phyloP scores from a whole-genome alignment of 2,888 invertebrate species.

The Oxystoma pomonae region DNA sequence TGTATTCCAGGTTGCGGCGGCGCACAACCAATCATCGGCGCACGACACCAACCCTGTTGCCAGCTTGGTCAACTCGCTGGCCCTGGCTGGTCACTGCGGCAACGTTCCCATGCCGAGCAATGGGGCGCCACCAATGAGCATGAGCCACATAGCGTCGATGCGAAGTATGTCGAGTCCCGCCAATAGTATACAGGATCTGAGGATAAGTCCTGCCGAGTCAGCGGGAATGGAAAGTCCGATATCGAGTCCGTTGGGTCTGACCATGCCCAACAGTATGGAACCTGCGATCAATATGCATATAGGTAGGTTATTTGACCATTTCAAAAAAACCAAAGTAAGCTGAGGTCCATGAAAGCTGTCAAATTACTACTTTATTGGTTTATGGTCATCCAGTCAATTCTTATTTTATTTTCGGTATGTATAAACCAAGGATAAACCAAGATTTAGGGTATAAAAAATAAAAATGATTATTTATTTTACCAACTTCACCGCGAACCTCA shows the following conservation, averaged over 20 bases:
- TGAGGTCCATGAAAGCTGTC: too few relatives aligned
- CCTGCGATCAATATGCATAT: conserved; percentile 46
- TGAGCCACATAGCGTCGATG: conserved; percentile 45
- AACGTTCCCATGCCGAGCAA: conserved; percentile 42
- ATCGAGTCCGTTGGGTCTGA: conserved; percentile 59
- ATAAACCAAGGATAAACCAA: too few relatives aligned
- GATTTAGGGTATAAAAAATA: too few relatives aligned
- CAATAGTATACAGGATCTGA: conserved; percentile 47
- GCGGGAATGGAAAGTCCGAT: conserved; percentile 53
- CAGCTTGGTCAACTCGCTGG: conserved; percentile 45
- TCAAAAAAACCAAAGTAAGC: too few relatives aligned
- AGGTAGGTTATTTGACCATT: too few relatives aligned
- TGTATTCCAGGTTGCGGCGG: conserved; percentile 57
- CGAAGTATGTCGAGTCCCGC: conserved; percentile 48
- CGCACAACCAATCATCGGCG: conserved; percentile 54
- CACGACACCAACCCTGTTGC: conserved; percentile 47
- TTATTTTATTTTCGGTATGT: too few relatives aligned
- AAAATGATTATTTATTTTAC: too few relatives aligned
- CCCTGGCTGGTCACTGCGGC: conserved; percentile 45
- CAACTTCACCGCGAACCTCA: too few relatives aligned
- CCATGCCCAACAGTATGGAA: conserved; percentile 50
- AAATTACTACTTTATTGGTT: too few relatives aligned
- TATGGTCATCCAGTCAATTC: too few relatives aligned
- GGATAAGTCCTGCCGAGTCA: conserved; percentile 51
- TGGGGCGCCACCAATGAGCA: conserved; percentile 44